Evolutionary conservation across 2,888 invertebrate genomes (phyloP).

Genomic region (Diarsia dahlii): DNA sequence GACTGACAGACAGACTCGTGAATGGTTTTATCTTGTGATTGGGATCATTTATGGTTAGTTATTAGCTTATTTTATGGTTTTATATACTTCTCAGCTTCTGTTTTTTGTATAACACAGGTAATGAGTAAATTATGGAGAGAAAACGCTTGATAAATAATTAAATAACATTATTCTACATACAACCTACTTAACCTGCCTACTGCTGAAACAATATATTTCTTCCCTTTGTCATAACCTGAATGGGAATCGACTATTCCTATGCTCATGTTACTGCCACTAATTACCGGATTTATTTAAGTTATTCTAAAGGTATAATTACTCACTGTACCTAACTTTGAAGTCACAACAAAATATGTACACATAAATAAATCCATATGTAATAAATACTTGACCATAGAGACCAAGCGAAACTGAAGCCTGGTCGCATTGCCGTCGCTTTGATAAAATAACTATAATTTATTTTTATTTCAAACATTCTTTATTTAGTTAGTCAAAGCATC

Average conservation of each 20-base stretch:
- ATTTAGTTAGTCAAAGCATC: background rate
- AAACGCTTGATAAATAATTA: background rate
- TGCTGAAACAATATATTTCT: background rate
- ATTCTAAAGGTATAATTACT: background rate
- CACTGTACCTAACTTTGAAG: background rate
- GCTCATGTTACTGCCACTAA: background rate
- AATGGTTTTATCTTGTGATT: conserved; percentile 24
- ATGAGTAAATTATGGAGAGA: background rate
- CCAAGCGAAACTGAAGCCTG: background rate
- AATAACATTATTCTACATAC: background rate
- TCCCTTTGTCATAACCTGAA: background rate
- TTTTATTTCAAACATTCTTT: background rate
- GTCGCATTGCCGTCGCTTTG: conserved; percentile 5
- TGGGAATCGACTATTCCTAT: background rate
- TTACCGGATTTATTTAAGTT: background rate
- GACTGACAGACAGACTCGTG: conserved; percentile 8
- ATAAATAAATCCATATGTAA: conserved; percentile 15
- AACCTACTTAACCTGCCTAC: background rate
- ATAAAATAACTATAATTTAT: background rate
- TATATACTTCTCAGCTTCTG: conserved; percentile 3
- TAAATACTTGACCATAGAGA: background rate
- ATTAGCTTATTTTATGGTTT: conserved; percentile 8
- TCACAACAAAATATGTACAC: background rate
- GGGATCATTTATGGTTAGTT: conserved; percentile 14
- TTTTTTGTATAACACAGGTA: background rate